Evolutionary conservation across 2,888 invertebrate species (phyloP).

Genomic region (Heliconius sara): DNA sequence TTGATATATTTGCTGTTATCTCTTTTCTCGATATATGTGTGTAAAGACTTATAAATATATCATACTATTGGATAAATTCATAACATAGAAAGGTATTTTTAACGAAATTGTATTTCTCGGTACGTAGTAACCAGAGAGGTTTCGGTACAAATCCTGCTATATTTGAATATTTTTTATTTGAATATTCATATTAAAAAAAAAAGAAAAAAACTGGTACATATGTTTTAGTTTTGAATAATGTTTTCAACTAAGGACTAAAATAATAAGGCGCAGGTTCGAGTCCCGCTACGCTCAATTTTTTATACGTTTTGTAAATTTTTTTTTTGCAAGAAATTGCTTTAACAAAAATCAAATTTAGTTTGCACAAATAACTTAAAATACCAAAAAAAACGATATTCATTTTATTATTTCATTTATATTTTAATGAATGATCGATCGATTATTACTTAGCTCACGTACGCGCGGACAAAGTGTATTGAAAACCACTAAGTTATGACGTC

Average conservation of each 20-base stretch:
- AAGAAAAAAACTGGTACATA: too few relatives aligned
- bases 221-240: too few relatives aligned
- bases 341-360: too few relatives aligned
- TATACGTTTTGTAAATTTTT: too few relatives aligned
- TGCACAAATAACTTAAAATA: not conserved
- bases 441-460: constrained; percentile 17
- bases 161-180: too few relatives aligned
- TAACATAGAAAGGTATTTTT: not conserved
- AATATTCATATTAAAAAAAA: too few relatives aligned
- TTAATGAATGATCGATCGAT: constrained; percentile 16
- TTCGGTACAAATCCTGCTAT: too few relatives aligned
- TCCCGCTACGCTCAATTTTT: too few relatives aligned
- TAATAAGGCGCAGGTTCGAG: too few relatives aligned
- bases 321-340: too few relatives aligned
- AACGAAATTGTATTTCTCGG: not conserved
- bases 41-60: not conserved
- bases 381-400: not conserved
- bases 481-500: constrained; percentile 10
- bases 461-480: not conserved
- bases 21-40: not conserved
- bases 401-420: not conserved
- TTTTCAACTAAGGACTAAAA: too few relatives aligned
- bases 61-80: not conserved
- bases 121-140: too few relatives aligned
- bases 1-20: not conserved